Percentiles rank a stretch among this genome's conserved stretches.
These are phyloP conservation scores for Aegithalos caudatus DNA, from an alignment of 2,113 vertebrate species.

Conservation along the genomic window DNA sequence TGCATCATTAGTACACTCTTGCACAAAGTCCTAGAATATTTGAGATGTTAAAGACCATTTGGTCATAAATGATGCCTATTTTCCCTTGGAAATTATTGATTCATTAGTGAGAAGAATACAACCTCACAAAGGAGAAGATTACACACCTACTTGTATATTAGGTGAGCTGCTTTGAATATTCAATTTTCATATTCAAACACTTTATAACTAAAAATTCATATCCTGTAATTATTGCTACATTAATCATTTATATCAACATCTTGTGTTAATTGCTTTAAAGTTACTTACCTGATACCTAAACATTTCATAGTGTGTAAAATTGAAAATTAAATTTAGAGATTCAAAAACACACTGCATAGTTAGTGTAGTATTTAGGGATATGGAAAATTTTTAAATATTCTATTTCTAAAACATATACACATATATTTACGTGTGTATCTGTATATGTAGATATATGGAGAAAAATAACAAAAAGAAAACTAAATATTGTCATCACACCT, in stretches of 20 bases:
- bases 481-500: background rate
- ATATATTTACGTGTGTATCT: background rate
- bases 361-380: background rate
- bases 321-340: background rate
- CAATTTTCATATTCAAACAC: background rate
- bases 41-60: background rate
- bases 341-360: rapidly evolving
- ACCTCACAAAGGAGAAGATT: background rate
- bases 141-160: background rate
- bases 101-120: background rate
- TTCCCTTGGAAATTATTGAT: background rate
- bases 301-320: background rate
- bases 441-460: rapidly evolving
- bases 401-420: background rate
- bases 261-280: background rate
- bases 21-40: background rate
- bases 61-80: background rate
- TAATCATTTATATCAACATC: background rate
- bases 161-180: background rate
- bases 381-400: background rate
- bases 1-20: background rate
- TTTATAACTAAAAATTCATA: background rate
- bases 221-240: background rate
- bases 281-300: background rate
- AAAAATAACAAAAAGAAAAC: background rate